Percentiles rank a stretch among this genome's conserved stretches.
These are phyloP conservation scores for Malurus leucopterus DNA, from an alignment of 2,797 vertebrate species.

Conservation along the genomic window DNA sequence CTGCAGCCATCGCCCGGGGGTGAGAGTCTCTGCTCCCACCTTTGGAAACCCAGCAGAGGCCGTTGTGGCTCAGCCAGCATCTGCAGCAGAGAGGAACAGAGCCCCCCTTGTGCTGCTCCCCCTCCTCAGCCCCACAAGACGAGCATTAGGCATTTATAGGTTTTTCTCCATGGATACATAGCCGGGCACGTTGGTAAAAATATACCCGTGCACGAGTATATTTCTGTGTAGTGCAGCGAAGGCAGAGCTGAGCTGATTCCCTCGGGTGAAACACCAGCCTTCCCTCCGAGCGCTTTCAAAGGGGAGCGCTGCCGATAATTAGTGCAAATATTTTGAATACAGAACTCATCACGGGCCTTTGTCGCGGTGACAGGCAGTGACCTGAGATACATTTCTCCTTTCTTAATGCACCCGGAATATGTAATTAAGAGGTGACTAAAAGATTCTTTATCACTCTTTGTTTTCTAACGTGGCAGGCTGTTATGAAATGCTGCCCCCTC, in stretches of 20 bases:
- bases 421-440: slow-evolving; percentile 60
- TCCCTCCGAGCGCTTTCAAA: slow-evolving; percentile 19
- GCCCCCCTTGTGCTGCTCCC: not conserved
- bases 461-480: slow-evolving; percentile 36
- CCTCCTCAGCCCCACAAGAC: slow-evolving; percentile 4
- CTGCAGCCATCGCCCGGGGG: accelerated
- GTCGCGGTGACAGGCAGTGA: slow-evolving; percentile 49
- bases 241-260: slow-evolving; percentile 10
- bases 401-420: slow-evolving; percentile 5
- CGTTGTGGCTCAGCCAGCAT: accelerated
- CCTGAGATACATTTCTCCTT: slow-evolving; percentile 43
- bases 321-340: slow-evolving; percentile 64
- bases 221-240: slow-evolving; percentile 36
- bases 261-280: slow-evolving; percentile 23
- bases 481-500: slow-evolving; percentile 44
- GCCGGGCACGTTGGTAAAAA: slow-evolving; percentile 47
- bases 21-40: not conserved
- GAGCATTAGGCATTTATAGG: slow-evolving; percentile 44
- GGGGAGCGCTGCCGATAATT: slow-evolving; percentile 45
- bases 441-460: slow-evolving; percentile 41
- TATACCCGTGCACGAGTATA: slow-evolving; percentile 24
- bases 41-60: not conserved
- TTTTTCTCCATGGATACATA: slow-evolving; percentile 59
- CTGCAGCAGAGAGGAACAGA: not conserved
- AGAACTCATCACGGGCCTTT: slow-evolving; percentile 51